Base-by-base conservation (phyloP, 37 sponge, comb jelly and placozoan genomes). In the Ephydatia muelleri region DNA sequence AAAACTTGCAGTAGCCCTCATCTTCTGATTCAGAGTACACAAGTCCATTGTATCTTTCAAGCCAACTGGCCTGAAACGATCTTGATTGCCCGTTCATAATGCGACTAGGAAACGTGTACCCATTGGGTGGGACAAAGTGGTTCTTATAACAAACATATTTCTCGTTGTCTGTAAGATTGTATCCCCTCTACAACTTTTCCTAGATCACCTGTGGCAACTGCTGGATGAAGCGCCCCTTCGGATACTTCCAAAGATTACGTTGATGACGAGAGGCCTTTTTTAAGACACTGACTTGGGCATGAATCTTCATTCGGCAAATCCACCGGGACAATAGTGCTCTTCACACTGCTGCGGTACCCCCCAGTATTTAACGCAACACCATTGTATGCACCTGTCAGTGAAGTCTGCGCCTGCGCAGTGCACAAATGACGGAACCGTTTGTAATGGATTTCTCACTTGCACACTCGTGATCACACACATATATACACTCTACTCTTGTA, bases 1-100 rank as follows among this genome's bases (percentile, higher is more conserved):
- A 83, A 49, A 72, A 76, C 65, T 78, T 88, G 75, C 84, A 88
- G 68, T 87, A 87, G 28, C 88, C 88, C 30, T 82, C 88, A 68
- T 87, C 40, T 78, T 65, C 80, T 32, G 67, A 76, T 65, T 75
- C 89, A 65, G n/a, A n/a, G n/a, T 65, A 75, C 22, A 84, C 77
- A 5, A 84, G 67, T 35, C 77, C 84, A 76, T 75, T 47, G 49
- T 72, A 82, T 38, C 71, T 82, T 23, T 48, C 36, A 68, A 87
- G 72, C 87, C 87, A 80, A 25, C 68, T 81, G 76, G 39, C 43
- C 69, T 88, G 82, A 82, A 88, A 82, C 8, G 12, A 39, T 23
- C 79, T 27, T 29, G 9, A 32, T 11, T 21, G 74, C 3, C 43
- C 40, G 48, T 72, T 38, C 39, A 82, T 49, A n/a, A n/a, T n/a